Evolutionary conservation across 2,797 vertebrate species (phyloP).

Genomic region (Anas bahamensis): DNA sequence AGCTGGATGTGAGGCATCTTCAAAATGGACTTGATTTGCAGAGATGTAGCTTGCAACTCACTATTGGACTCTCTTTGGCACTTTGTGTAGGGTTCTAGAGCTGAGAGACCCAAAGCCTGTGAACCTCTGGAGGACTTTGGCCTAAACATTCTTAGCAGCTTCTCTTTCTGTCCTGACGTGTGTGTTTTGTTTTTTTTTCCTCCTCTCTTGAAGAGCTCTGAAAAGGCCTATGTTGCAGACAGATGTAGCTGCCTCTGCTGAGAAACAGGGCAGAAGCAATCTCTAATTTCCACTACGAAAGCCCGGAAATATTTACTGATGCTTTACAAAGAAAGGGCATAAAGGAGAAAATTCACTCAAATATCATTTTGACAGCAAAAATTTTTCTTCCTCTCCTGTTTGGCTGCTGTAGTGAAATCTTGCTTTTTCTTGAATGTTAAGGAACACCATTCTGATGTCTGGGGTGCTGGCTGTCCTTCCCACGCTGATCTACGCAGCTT

Average conservation of each 20-base stretch:
- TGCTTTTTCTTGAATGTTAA: not conserved
- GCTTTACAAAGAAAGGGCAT: constrained; percentile 42
- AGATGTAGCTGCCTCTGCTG: not conserved
- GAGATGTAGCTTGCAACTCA: not conserved
- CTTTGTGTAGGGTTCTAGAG: not conserved
- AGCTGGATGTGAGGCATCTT: not conserved
- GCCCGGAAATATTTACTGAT: not conserved
- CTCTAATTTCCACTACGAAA: not conserved
- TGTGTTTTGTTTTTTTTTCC: not conserved
- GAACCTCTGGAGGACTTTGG: not conserved
- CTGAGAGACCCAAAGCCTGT: not conserved
- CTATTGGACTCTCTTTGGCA: not conserved
- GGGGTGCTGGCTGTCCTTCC: not conserved
- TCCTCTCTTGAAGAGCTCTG: not conserved
- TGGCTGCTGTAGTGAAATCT: not conserved
- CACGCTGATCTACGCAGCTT: not conserved
- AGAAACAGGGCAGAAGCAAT: not conserved
- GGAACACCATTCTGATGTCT: not conserved
- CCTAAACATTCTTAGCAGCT: not conserved
- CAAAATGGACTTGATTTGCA: not conserved
- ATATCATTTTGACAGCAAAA: not conserved
- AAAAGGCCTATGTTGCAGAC: not conserved
- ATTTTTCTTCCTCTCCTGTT: not conserved
- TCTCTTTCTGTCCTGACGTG: not conserved
- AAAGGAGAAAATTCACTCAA: not conserved